Percentiles rank a stretch among this genome's conserved stretches.
phyloP scores from a whole-genome alignment of 2,888 invertebrate species.

The Conistra vaccinii region DNA sequence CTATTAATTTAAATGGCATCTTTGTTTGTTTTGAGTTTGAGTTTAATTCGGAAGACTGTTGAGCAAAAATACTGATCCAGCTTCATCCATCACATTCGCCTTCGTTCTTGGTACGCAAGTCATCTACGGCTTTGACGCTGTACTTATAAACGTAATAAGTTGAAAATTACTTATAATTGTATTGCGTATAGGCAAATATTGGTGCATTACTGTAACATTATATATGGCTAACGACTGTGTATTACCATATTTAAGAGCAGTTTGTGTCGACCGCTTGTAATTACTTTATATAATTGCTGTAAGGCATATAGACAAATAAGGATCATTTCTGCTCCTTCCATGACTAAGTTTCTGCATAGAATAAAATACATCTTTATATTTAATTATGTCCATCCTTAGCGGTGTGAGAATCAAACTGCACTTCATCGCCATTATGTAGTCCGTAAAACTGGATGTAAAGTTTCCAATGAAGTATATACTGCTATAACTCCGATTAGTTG shows the following conservation, averaged over 20 bases:
- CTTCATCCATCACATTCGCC: neutral
- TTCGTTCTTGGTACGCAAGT: neutral
- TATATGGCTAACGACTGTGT: conserved; percentile 23
- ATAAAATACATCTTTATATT: conserved; percentile 10
- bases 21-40: neutral
- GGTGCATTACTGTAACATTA: conserved; percentile 28
- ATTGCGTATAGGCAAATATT: conserved; percentile 51
- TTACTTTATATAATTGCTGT: conserved; percentile 38
- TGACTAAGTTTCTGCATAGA: conserved; percentile 3
- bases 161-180: conserved; percentile 24
- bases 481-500: neutral
- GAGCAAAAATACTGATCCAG: neutral
- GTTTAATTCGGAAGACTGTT: neutral
- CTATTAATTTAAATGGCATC: neutral
- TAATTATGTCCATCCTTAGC: neutral
- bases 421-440: neutral
- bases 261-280: conserved; percentile 22
- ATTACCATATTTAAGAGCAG: conserved; percentile 35
- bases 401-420: conserved; percentile 20
- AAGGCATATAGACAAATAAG: conserved; percentile 22
- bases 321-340: conserved; percentile 13
- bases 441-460: neutral
- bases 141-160: conserved; percentile 1
- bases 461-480: neutral
- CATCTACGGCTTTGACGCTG: neutral